Evolutionary conservation across 2,888 invertebrate genomes (phyloP).

Genomic region (Andrena dorsata): DNA sequence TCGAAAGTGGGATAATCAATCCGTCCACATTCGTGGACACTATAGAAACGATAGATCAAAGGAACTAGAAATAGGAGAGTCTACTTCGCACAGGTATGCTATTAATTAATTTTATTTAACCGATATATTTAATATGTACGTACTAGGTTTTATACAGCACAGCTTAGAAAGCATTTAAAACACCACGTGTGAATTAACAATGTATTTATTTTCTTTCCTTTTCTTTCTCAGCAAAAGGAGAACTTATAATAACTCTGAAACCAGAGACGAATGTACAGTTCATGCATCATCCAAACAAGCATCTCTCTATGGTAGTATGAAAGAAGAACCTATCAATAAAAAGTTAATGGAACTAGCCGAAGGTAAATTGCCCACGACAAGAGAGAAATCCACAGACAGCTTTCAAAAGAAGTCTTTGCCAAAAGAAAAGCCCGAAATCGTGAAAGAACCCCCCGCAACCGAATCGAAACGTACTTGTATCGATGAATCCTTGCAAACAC

Average conservation of each 20-base stretch:
- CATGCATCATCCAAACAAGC: constrained; percentile 79
- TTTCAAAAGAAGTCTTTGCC: constrained; percentile 78
- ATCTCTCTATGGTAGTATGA: constrained; percentile 82
- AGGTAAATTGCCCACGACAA: constrained; percentile 79
- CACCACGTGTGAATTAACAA: constrained; percentile 1
- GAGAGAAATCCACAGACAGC: constrained; percentile 82
- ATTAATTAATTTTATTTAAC: constrained; percentile 10
- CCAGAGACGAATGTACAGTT: constrained; percentile 78
- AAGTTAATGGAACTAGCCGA: constrained; percentile 83
- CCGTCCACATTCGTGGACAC: constrained; percentile 79
- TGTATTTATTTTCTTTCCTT: constrained; percentile 2
- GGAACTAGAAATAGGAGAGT: constrained; percentile 77
- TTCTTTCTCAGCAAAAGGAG: constrained; percentile 77
- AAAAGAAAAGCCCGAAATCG: constrained; percentile 82
- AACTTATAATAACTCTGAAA: constrained; percentile 79
- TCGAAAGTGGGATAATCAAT: constrained; percentile 83
- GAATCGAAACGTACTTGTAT: constrained; percentile 78
- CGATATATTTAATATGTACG: neutral
- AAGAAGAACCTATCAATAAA: constrained; percentile 84
- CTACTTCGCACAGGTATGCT: constrained; percentile 64
- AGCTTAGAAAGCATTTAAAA: neutral
- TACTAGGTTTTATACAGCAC: neutral
- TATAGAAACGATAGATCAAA: constrained; percentile 82
- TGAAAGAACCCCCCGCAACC: constrained; percentile 75
- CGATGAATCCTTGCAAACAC: constrained; percentile 86